Evolutionary conservation across 1,140 invertebrate species (phyloP).

Genomic region (Triops cancriformis): DNA sequence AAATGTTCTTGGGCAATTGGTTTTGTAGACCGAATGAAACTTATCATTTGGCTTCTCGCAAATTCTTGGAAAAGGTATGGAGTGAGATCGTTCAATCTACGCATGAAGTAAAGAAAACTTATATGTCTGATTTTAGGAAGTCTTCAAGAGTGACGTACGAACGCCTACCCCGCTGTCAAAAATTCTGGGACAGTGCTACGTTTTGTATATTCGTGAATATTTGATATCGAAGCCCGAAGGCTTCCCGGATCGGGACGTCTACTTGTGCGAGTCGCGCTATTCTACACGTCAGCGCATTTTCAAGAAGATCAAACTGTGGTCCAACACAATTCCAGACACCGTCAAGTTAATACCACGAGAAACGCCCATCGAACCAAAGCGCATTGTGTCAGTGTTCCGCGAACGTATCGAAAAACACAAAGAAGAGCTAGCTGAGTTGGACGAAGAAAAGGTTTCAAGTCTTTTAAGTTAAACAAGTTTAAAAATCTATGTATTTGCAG

Average conservation of each 20-base stretch:
- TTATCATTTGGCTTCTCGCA: constrained; percentile 86
- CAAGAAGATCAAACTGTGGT: constrained; percentile 91
- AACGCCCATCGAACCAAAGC: constrained; percentile 64
- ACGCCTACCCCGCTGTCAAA: constrained; percentile 74
- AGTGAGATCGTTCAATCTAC: background rate
- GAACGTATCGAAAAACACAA: constrained; percentile 83
- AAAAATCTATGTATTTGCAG: constrained; percentile 41
- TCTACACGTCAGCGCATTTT: constrained; percentile 73
- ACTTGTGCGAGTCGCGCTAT: constrained; percentile 94
- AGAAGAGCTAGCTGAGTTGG: constrained; percentile 76
- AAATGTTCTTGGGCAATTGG: constrained; percentile 82
- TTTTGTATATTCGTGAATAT: constrained; percentile 92
- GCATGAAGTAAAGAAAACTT: background rate
- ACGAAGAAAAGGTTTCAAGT: constrained; percentile 43
- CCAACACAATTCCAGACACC: constrained; percentile 52
- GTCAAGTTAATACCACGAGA: constrained; percentile 59
- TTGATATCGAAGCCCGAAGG: constrained; percentile 79
- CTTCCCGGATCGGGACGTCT: constrained; percentile 88
- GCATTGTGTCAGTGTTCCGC: constrained; percentile 86
- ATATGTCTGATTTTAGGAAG: constrained; percentile 55
- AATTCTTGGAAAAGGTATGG: constrained; percentile 72
- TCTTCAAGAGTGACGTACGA: constrained; percentile 87
- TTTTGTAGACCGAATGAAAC: constrained; percentile 81
- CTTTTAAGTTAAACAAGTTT: background rate
- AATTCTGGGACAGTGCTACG: constrained; percentile 83